Percentiles rank a stretch among this genome's conserved stretches.
These are phyloP conservation scores for Peribatodes rhomboidaria DNA, from an alignment of 2,888 invertebrate species.

Conservation along the genomic window DNA sequence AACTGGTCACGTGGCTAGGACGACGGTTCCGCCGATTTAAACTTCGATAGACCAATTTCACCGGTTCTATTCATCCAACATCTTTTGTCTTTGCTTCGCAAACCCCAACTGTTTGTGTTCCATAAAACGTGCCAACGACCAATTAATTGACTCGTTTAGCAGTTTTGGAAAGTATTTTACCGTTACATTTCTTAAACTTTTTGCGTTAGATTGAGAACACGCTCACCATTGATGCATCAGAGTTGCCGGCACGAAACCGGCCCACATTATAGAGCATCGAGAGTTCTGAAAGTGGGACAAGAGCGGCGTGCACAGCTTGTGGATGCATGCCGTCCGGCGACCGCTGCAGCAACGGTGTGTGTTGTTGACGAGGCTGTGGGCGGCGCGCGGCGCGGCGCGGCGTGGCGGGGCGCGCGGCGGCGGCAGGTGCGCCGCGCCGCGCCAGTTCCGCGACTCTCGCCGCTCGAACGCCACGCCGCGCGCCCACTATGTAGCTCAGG, in stretches of 20 bases:
- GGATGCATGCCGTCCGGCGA: slow-evolving; percentile 77
- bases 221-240: slow-evolving; percentile 27
- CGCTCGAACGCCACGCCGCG: slow-evolving; percentile 71
- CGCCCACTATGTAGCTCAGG: slow-evolving; percentile 75
- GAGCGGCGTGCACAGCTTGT: slow-evolving; percentile 61
- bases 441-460: slow-evolving; percentile 81
- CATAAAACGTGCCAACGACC: slow-evolving; percentile 30
- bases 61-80: slow-evolving; percentile 52
- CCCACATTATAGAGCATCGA: slow-evolving; percentile 51
- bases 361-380: slow-evolving; percentile 77
- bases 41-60: slow-evolving; percentile 57
- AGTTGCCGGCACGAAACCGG: slow-evolving; percentile 45
- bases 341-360: slow-evolving; percentile 80
- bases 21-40: slow-evolving; percentile 46
- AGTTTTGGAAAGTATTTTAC: slow-evolving; percentile 29
- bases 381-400: slow-evolving; percentile 65
- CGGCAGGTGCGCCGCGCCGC: slow-evolving; percentile 71
- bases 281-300: slow-evolving; percentile 72
- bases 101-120: slow-evolving; percentile 45
- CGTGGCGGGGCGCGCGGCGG: slow-evolving; percentile 63
- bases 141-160: slow-evolving; percentile 29
- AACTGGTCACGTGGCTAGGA: slow-evolving; percentile 67
- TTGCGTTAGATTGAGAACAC: slow-evolving; percentile 29
- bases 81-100: slow-evolving; percentile 54
- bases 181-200: slow-evolving; percentile 25